phyloP scores from a whole-genome alignment of 2,888 invertebrate species.

The Pteria penguin region DNA sequence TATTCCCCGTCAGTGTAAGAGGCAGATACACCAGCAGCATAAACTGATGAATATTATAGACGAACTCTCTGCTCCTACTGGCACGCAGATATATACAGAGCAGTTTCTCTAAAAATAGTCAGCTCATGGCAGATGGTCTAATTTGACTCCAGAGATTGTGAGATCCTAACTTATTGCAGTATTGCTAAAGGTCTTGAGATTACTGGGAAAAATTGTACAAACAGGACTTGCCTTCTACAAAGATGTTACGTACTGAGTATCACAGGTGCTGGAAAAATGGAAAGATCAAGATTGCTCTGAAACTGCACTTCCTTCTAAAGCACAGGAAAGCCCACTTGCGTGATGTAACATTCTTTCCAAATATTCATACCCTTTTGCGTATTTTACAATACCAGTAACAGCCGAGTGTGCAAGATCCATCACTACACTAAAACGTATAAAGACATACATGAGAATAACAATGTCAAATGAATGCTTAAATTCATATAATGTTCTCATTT shows the following conservation, averaged over 20 bases:
- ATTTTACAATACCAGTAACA: background rate
- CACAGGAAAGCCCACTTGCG: slow-evolving; percentile 1
- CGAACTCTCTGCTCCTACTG: too few relatives aligned
- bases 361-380: background rate
- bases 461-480: background rate
- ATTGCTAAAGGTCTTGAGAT: background rate
- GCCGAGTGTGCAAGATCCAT: slow-evolving; percentile 5
- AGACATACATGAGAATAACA: background rate
- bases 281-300: background rate
- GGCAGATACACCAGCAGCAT: too few relatives aligned
- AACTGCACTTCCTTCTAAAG: background rate
- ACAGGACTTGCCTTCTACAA: background rate
- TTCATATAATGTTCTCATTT: too few relatives aligned
- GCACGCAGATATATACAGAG: too few relatives aligned
- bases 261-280: slow-evolving; percentile 8
- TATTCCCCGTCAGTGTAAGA: too few relatives aligned
- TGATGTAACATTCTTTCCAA: background rate
- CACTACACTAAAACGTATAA: background rate
- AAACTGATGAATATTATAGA: too few relatives aligned
- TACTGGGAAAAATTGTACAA: background rate
- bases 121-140: background rate
- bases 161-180: background rate
- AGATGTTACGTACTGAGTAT: background rate
- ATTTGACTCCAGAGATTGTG: background rate
- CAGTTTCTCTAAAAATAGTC: background rate